Base-by-base conservation (phyloP, 2,113 vertebrate genomes). In the Cairina moschata region DNA sequence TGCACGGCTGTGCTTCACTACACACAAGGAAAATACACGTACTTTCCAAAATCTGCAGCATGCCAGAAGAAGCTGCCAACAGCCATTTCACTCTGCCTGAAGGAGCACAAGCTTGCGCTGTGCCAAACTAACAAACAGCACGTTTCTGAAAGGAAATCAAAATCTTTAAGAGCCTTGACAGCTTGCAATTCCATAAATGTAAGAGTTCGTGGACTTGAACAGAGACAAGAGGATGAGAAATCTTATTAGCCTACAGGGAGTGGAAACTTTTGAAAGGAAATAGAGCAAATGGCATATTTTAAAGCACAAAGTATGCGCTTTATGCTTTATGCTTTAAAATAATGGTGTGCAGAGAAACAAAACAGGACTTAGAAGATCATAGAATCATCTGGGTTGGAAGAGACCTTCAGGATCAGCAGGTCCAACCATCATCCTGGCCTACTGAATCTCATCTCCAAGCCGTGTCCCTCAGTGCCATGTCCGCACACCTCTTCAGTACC, bases 251-350 rank as follows among this genome's bases (percentile, higher is more conserved):
- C 82, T 71, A 62, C 62, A 79, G 60, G 28, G 69, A 84, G 21
- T 72, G 46, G 52, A 89, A 93, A 67, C 36, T 84, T 89, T 18
- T 44, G 46, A 82, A 68, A 87, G 85, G 78, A 90, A 90, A 63
- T 5, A 72, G 56, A 44, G 29, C 52, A 40, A 78, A 44, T 3
- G 11, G 11, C 9, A 16, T 46, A 46, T 87, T 94, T 93, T 77
- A 42, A 95, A 88, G 54, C 7, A 67, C 46, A 50, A 75, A 90
- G 34, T 36, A 36, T 36, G 36, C 36, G 36, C 36, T 36, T 36
- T 36, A 36, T 36, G 36, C 36, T 36, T 36, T 36, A 36, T 36
- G 36, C 36, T 59, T 63, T 67, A 71, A 89, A 87, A 22, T 48
- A 81, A 71, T 25, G 40, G 63, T 0, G 1, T 62, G 36, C 60